phyloP scores from a whole-genome alignment of 2,888 invertebrate species.

The Germaria angustata region DNA sequence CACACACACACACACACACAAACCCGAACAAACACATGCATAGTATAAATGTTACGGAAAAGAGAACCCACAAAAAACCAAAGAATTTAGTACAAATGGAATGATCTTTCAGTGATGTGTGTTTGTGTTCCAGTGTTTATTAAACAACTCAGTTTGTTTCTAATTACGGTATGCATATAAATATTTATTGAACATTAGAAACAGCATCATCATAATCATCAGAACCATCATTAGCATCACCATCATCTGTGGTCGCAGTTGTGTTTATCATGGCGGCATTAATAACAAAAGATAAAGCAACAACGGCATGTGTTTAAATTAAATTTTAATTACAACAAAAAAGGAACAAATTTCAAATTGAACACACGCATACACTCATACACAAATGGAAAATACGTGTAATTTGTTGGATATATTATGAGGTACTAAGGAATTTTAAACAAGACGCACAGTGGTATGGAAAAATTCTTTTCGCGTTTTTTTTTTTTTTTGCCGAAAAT shows the following conservation, averaged over 20 bases:
- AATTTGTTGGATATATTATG: neutral
- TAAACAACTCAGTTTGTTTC: conserved; percentile 42
- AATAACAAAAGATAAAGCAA: neutral
- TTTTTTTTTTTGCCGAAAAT: no score
- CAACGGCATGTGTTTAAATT: conserved; percentile 29
- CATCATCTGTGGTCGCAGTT: neutral
- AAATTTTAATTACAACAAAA: conserved; percentile 35
- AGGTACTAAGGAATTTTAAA: neutral
- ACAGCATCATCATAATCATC: conserved; percentile 21
- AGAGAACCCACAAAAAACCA: neutral
- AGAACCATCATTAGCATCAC: neutral
- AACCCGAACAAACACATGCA: no score
- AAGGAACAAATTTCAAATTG: conserved; percentile 20
- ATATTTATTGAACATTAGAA: conserved; percentile 56
- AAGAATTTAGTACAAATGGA: neutral
- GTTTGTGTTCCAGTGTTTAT: conserved; percentile 3
- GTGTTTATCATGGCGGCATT: conserved; percentile 8
- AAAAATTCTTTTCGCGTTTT: no score
- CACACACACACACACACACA: no score
- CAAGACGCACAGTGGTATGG: neutral
- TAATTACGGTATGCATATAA: conserved; percentile 55
- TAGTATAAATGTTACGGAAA: neutral
- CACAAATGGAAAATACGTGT: no score
- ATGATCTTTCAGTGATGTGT: neutral
- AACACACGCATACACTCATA: neutral